A percentile compares a stretch with the other conserved stretches of the same genome.
phyloP scores from a whole-genome alignment of 2,797 vertebrate genomes.

The Leptoclinus maculatus region DNA sequence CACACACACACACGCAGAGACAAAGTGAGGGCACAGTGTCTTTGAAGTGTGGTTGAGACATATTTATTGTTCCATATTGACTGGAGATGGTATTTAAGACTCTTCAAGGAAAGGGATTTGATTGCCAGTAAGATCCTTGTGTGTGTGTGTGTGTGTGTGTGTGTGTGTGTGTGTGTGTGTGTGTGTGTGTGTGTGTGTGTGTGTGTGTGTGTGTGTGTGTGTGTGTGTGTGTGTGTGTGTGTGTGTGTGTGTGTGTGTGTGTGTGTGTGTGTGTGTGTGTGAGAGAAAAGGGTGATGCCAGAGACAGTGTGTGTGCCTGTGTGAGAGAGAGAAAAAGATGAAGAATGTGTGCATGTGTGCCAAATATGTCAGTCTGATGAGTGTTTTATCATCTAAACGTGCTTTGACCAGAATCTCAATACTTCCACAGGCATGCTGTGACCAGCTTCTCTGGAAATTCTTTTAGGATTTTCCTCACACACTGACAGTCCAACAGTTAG shows the following conservation, averaged over 20 bases:
- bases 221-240: neutral
- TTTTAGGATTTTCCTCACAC: conserved; percentile 37
- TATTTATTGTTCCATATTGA: conserved; percentile 67
- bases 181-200: conserved; percentile 6
- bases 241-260: conserved; percentile 7
- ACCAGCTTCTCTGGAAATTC: conserved; percentile 49
- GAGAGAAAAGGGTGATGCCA: neutral
- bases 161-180: conserved; percentile 5
- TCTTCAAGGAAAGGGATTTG: conserved; percentile 53
- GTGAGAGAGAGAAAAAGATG: conserved; percentile 6
- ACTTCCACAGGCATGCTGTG: conserved; percentile 33
- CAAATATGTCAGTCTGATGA: conserved; percentile 46
- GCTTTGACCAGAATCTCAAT: conserved; percentile 43
- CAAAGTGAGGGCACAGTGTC: conserved; percentile 46
- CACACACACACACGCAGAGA: conserved; percentile 23
- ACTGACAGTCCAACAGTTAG: conserved; percentile 29
- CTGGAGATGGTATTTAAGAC: conserved; percentile 63
- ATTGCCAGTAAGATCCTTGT: conserved; percentile 44
- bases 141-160: conserved; percentile 20
- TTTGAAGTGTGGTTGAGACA: conserved; percentile 67
- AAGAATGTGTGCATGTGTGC: conserved; percentile 36
- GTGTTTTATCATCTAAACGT: conserved; percentile 33
- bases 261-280: neutral
- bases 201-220: neutral
- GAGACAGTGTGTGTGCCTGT: neutral